Percentiles rank a stretch among this genome's conserved stretches.
Evolutionary conservation across 1,140 invertebrate species (phyloP).

Genomic region (Anastrepha ludens): DNA sequence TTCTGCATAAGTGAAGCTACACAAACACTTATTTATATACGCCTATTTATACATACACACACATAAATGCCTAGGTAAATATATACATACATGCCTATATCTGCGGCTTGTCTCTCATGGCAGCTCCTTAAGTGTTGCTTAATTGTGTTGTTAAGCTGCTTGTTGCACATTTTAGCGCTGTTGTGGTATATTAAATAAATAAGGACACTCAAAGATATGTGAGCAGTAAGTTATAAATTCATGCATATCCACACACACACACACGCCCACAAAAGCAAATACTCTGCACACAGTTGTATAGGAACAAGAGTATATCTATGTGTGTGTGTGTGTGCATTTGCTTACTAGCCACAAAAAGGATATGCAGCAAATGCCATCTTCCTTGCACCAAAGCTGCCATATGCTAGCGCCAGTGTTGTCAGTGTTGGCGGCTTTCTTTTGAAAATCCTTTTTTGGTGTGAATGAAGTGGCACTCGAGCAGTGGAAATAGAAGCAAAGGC

Average conservation of each 20-base stretch:
- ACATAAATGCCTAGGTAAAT: background rate
- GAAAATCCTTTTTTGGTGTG: slow-evolving; percentile 10
- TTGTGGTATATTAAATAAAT: slow-evolving; percentile 39
- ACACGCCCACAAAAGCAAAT: too few relatives aligned
- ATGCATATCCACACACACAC: background rate
- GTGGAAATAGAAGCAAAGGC: background rate
- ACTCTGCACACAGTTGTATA: background rate
- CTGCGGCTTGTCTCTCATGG: background rate
- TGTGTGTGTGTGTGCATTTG: background rate
- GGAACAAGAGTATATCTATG: background rate
- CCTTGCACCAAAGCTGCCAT: background rate
- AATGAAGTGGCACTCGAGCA: slow-evolving; percentile 22
- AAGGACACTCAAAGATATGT: background rate
- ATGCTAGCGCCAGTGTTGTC: background rate
- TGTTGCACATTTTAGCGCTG: slow-evolving; percentile 34
- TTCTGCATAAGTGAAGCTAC: background rate
- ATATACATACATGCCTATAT: background rate
- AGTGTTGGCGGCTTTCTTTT: background rate
- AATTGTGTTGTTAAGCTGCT: slow-evolving; percentile 37
- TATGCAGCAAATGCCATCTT: background rate
- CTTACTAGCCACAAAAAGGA: background rate
- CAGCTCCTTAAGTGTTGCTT: slow-evolving; percentile 18
- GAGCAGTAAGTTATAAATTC: background rate
- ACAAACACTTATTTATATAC: too few relatives aligned
- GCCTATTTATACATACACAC: background rate